phyloP scores from a whole-genome alignment of 2,888 invertebrate genomes.

The Eilema depressum region DNA sequence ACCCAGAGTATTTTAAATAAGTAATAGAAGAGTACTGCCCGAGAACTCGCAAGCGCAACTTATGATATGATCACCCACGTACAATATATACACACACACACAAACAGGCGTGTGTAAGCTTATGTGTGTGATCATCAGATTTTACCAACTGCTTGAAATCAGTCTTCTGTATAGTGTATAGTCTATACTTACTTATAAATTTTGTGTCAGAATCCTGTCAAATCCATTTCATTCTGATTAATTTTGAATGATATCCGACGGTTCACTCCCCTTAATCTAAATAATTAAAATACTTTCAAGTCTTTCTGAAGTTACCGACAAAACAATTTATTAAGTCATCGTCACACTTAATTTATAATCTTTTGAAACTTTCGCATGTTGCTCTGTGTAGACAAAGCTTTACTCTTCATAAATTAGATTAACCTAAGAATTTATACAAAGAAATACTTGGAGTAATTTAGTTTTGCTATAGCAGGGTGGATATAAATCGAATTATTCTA shows the following conservation, averaged over 20 bases:
- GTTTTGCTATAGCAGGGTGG: neutral
- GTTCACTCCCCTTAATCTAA: constrained; percentile 20
- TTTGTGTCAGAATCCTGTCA: neutral
- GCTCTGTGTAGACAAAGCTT: neutral
- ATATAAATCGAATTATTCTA: too few relatives aligned
- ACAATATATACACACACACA: too few relatives aligned
- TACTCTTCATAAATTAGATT: constrained; percentile 3
- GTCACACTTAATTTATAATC: constrained; percentile 10
- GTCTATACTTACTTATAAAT: neutral
- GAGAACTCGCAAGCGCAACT: too few relatives aligned
- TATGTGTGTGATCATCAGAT: too few relatives aligned
- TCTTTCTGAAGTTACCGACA: constrained; percentile 20
- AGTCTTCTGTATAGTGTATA: too few relatives aligned
- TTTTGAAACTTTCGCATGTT: neutral
- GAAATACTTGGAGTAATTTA: neutral
- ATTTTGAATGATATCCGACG: constrained; percentile 10
- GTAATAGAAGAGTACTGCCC: too few relatives aligned
- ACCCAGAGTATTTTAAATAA: too few relatives aligned
- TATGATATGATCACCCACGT: too few relatives aligned
- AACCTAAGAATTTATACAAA: neutral
- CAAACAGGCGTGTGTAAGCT: too few relatives aligned
- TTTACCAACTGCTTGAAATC: too few relatives aligned
- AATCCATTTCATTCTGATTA: constrained; percentile 7
- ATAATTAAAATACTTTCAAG: constrained; percentile 37
- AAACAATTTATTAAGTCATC: constrained; percentile 3